These are phyloP conservation scores for Leptocoma aspasia DNA, from an alignment of 2,113 vertebrate genomes.

Conservation along the genomic window DNA sequence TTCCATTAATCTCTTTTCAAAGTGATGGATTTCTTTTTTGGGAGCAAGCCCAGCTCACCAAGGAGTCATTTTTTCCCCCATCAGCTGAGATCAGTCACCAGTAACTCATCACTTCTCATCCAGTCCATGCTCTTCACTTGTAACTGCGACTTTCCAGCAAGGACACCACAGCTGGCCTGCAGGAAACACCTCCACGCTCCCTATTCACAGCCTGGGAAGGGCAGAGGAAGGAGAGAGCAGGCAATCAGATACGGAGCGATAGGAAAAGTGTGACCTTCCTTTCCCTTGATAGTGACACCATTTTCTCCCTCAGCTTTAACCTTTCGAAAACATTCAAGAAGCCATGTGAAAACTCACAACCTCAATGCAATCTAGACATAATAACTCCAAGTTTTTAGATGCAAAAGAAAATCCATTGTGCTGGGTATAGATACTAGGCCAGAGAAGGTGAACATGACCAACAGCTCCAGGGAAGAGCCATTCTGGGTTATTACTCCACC, in stretches of 20 bases:
- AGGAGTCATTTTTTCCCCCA: constrained; percentile 2
- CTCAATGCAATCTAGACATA: background rate
- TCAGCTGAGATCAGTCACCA: constrained; percentile 18
- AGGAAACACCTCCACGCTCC: constrained; percentile 41
- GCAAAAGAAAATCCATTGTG: background rate
- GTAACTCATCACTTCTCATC: background rate
- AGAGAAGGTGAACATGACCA: rapidly evolving
- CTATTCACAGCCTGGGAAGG: background rate
- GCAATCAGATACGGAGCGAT: background rate
- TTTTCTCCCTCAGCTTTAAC: constrained; percentile 16
- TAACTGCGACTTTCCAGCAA: background rate
- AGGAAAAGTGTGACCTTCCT: constrained; percentile 37
- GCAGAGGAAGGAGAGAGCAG: constrained; percentile 3
- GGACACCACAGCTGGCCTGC: background rate
- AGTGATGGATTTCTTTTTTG: background rate
- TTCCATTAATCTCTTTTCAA: background rate
- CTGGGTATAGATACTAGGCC: background rate
- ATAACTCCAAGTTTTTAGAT: background rate
- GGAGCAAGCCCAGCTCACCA: background rate
- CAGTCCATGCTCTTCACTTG: background rate
- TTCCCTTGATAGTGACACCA: background rate
- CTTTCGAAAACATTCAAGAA: background rate
- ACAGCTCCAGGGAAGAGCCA: background rate
- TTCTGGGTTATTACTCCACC: background rate
- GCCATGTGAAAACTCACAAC: background rate